Evolutionary conservation across 2,113 vertebrate genomes (phyloP).

Genomic region (Cariama cristata): DNA sequence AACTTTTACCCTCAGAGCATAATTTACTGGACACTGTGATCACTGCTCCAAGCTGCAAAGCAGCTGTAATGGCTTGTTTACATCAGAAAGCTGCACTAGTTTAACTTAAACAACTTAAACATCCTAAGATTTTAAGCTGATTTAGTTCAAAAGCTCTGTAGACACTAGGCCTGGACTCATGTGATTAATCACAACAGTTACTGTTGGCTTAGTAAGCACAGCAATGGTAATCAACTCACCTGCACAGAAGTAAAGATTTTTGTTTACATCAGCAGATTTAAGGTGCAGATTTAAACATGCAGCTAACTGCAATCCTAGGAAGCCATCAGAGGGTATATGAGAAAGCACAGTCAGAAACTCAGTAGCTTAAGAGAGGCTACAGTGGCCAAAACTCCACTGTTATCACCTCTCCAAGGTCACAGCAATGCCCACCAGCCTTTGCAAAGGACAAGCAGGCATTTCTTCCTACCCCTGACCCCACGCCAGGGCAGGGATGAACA

Average conservation of each 20-base stretch:
- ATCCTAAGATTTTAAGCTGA: slow-evolving; percentile 48
- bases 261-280: not conserved
- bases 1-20: not conserved
- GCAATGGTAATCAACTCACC: not conserved
- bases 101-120: slow-evolving; percentile 11
- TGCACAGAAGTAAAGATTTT: not conserved
- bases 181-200: not conserved
- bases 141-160: slow-evolving; percentile 35
- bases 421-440: not conserved
- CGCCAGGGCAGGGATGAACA: not conserved
- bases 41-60: not conserved
- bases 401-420: not conserved
- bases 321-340: not conserved
- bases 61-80: slow-evolving; percentile 30
- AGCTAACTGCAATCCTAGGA: not conserved
- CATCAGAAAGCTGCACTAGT: not conserved
- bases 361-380: not conserved
- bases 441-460: not conserved
- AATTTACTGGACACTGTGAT: not conserved
- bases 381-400: not conserved
- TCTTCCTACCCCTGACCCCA: not conserved
- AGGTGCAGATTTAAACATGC: fast-evolving
- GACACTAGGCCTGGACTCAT: not conserved
- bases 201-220: not conserved
- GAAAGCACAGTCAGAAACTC: not conserved